Conservation (phyloP, 2,888 invertebrate genomes). For the Drosophila koepferae region DNA sequence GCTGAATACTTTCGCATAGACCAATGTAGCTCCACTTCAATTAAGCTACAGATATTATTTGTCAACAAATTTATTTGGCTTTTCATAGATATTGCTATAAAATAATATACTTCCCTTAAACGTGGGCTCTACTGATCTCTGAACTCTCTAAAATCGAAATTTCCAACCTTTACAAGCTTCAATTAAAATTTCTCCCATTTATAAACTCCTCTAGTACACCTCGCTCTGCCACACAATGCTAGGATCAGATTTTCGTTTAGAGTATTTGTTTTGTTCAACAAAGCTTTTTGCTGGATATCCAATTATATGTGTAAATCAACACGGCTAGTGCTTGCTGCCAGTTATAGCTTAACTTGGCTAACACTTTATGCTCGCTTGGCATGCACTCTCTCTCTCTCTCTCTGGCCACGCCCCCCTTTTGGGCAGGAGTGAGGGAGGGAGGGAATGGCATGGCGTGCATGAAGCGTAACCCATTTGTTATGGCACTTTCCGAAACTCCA, state of each 20-base stretch:
- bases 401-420: neutral
- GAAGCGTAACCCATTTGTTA: constrained; percentile 67
- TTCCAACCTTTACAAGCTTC: neutral
- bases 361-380: constrained; percentile 5
- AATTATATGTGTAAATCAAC: constrained; percentile 21
- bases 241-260: neutral
- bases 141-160: too few relatives aligned
- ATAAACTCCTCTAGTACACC: neutral
- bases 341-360: constrained; percentile 2
- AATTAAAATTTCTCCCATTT: neutral
- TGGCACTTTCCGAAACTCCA: constrained; percentile 70
- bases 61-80: too few relatives aligned
- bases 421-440: neutral
- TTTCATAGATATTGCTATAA: too few relatives aligned
- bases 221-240: neutral
- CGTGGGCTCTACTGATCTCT: neutral
- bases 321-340: constrained; percentile 20
- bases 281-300: neutral
- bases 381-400: neutral
- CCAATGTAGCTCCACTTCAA: too few relatives aligned
- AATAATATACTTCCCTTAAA: too few relatives aligned
- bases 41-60: too few relatives aligned
- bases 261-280: neutral
- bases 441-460: neutral
- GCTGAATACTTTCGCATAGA: too few relatives aligned